These are phyloP conservation scores for Spilogale gracilis DNA, from an alignment of 2,113 vertebrate species.

Conservation along the genomic window DNA sequence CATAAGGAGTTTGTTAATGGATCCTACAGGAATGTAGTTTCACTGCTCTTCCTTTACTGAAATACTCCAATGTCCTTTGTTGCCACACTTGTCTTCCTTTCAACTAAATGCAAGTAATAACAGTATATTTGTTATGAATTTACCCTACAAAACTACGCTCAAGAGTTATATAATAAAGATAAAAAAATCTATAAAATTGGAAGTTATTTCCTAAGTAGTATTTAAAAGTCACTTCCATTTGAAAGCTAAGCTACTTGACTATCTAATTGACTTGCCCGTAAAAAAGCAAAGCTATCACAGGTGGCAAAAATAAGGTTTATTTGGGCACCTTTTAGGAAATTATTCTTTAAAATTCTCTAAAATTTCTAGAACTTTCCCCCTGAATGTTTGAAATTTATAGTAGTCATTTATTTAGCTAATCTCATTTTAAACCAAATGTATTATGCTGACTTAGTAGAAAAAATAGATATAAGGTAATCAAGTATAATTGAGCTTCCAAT, in stretches of 20 bases:
- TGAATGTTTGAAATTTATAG: background rate
- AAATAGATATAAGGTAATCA: background rate
- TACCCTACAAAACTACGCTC: conserved; percentile 13
- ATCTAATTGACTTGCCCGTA: background rate
- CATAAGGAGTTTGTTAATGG: conserved; percentile 23
- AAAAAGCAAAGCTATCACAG: conserved; percentile 61
- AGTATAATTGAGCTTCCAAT: conserved; percentile 46
- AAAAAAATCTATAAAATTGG: conserved; percentile 22
- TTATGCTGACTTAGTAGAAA: background rate
- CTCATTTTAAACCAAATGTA: conserved; percentile 54
- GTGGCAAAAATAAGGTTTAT: conserved; percentile 48
- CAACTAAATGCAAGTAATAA: conserved; percentile 16
- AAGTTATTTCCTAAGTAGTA: conserved; percentile 31
- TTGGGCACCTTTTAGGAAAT: background rate
- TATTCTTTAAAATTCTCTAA: conserved; percentile 49
- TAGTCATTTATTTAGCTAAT: conserved; percentile 20
- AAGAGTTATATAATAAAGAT: background rate
- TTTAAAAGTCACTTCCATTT: conserved; percentile 57
- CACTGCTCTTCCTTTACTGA: conserved; percentile 49
- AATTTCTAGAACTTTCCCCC: background rate
- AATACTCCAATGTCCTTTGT: conserved; percentile 13
- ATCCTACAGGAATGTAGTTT: conserved; percentile 36
- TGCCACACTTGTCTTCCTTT: background rate
- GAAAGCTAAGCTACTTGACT: conserved; percentile 12
- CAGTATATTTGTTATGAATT: background rate